A percentile compares a stretch with the other conserved stretches of the same genome.
These are phyloP conservation scores for Oryzaephilus surinamensis DNA, from an alignment of 1,140 invertebrate species.

Conservation along the genomic window DNA sequence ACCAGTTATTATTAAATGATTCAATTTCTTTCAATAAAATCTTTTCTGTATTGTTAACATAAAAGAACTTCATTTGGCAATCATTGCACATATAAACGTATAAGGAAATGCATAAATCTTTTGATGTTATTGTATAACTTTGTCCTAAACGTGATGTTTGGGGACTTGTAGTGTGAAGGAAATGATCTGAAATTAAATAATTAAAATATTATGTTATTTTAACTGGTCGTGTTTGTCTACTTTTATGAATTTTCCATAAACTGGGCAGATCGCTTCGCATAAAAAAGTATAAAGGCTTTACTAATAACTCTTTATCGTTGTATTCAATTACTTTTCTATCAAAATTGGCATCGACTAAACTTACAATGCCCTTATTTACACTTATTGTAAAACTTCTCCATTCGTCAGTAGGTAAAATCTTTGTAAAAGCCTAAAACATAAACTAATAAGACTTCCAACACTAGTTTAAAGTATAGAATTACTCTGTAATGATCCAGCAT, in stretches of 20 bases:
- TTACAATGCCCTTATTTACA: constrained; percentile 11
- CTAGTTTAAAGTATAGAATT: background rate
- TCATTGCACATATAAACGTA: constrained; percentile 17
- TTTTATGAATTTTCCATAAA: constrained; percentile 26
- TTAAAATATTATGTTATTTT: background rate
- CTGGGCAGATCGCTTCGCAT: constrained; percentile 14
- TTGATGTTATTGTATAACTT: constrained; percentile 10
- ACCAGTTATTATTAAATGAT: constrained; percentile 17
- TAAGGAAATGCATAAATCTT: constrained; percentile 21
- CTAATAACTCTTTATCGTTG: constrained; percentile 10
- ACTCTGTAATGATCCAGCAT: constrained; percentile 16
- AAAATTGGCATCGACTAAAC: constrained; percentile 17
- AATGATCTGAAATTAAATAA: constrained; percentile 20
- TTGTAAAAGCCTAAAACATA: constrained; percentile 19
- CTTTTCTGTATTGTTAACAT: constrained; percentile 1
- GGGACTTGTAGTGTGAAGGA: constrained; percentile 20
- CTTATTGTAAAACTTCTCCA: constrained; percentile 24
- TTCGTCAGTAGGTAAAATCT: constrained; percentile 19
- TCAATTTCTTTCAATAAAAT: constrained; percentile 16
- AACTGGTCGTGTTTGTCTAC: constrained; percentile 13
- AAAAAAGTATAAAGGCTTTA: constrained; percentile 20
- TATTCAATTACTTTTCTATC: constrained; percentile 21
- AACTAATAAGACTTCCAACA: background rate
- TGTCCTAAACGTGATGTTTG: constrained; percentile 22
- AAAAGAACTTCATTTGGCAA: constrained; percentile 20